Evolutionary conservation across 2,113 vertebrate species (phyloP).

Genomic region (Gallinago undulata): DNA sequence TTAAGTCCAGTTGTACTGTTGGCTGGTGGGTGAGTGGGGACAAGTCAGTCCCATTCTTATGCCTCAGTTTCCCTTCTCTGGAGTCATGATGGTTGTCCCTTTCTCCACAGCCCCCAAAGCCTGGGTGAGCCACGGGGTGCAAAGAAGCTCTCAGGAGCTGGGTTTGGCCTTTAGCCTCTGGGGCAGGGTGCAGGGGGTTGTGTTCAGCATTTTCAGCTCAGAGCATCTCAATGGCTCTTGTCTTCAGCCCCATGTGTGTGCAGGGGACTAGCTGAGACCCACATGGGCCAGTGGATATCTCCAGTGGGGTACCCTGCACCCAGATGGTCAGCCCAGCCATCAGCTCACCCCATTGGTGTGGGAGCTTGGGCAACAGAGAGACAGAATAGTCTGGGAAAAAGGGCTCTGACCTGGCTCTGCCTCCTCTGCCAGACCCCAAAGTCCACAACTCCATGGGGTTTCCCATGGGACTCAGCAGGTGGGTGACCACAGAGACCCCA

Average conservation of each 20-base stretch:
- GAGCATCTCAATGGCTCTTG: not conserved
- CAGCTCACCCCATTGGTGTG: rapidly evolving
- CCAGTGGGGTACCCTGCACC: rapidly evolving
- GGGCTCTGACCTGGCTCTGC: not conserved
- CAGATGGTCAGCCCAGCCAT: not conserved
- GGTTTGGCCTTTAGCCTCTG: not conserved
- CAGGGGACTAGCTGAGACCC: not conserved
- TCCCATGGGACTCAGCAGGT: not conserved
- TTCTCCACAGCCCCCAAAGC: not conserved
- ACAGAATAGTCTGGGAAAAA: not conserved
- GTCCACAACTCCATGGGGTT: not conserved
- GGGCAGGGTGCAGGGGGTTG: rapidly evolving
- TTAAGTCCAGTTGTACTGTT: not conserved
- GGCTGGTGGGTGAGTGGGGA: not conserved
- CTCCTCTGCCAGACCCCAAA: rapidly evolving
- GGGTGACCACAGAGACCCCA: not conserved
- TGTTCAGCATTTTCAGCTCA: not conserved
- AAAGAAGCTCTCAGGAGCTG: not conserved
- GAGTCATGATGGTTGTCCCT: rapidly evolving
- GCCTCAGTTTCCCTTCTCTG: not conserved
- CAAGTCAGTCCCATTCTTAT: too few relatives aligned
- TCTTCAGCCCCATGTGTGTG: not conserved
- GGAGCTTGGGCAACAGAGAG: not conserved
- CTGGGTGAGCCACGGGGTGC: not conserved
- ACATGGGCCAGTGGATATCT: not conserved